Evolutionary conservation across 2,113 vertebrate genomes (phyloP), one percentile per base, ranked within the genome.

Genomic region (Labeo catla): DNA sequence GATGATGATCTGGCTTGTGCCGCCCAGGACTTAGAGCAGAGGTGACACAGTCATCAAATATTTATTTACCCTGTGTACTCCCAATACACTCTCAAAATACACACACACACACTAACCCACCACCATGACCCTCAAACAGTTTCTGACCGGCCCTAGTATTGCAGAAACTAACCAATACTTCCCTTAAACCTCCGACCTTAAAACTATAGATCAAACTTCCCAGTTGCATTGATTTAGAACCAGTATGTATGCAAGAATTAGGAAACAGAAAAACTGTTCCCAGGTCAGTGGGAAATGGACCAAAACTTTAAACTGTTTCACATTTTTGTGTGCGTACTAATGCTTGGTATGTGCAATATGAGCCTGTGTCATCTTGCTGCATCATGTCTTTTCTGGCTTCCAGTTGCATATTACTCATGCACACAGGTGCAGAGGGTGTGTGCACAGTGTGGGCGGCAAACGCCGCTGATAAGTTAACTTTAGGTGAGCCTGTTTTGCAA

Each of bases 11-110:
- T 92, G 86, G 90, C 90, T 90, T 89, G 90, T 85, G 87, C 74
- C 76, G 36, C 57, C 90, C 86, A 84, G 85, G 87, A 91, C 49
- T 36, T 88, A 87, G 89, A 92, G 91, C 92, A 92, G 86, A 90
- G 92, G 94, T 94, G 95, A 91, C 92, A 91, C 86, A 78, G 80
- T 92, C 94, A 96, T 96, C 92, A 95, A 95, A 95, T 95, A 96
- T 95, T 95, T 89, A 96, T 95, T 92, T 91, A 92, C 91, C 88
- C 10, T 88, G 92, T 94, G 93, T 94, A 92, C 90, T 94, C 92
- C 91, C 91, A 90, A 92, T 91, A 92, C 93, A 91, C 89, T 92
- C 94, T 93, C 93, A 91, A 93, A 95, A 94, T 92, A 94, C 93
- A 92, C 92, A 89, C 91, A 93, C 50, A 78, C 68, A 85, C 68